Evolutionary conservation across 2,888 invertebrate genomes (phyloP).

Genomic region (Troglohyphantes excavatus): DNA sequence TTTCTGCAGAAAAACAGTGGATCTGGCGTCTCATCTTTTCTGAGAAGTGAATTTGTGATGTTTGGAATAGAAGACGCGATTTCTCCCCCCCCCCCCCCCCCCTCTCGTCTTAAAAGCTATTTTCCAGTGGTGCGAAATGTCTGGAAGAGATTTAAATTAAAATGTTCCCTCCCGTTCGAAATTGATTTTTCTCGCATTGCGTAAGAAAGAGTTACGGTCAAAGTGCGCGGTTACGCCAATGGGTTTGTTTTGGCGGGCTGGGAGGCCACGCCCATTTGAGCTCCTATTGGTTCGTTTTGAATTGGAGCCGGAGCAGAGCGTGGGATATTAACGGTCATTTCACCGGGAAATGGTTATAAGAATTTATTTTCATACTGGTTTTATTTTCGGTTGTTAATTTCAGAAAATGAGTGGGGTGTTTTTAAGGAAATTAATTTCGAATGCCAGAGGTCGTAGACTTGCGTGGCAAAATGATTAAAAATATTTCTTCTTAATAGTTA

Average conservation of each 20-base stretch:
- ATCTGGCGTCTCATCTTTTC: conserved; percentile 50
- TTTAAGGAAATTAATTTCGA: too few species aligned
- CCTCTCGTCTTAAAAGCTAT: conserved; percentile 52
- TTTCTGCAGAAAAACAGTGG: conserved; percentile 36
- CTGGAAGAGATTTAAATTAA: conserved; percentile 65
- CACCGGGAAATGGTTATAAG: not conserved
- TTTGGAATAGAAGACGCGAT: conserved; percentile 35
- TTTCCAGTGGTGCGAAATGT: conserved; percentile 47
- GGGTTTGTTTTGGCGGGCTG: conserved; percentile 44
- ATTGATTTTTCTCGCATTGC: conserved; percentile 44
- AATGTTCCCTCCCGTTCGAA: conserved; percentile 52
- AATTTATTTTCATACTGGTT: too few species aligned
- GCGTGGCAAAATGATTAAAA: too few species aligned
- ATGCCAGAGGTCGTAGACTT: too few species aligned
- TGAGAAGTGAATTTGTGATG: conserved; percentile 54
- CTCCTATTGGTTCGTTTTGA: conserved; percentile 35
- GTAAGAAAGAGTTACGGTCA: conserved; percentile 31
- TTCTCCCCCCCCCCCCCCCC: conserved; percentile 1
- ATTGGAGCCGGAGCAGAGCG: not conserved
- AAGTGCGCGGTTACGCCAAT: conserved; percentile 35
- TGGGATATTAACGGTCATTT: conserved; percentile 15
- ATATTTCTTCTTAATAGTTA: too few species aligned
- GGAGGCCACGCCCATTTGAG: conserved; percentile 11
- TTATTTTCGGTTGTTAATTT: too few species aligned
- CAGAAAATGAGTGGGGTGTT: too few species aligned